Evolutionary conservation across 1,140 invertebrate species (phyloP), one percentile per base, ranked within the genome.

Genomic region (Trichomalopsis sarcophagae): DNA sequence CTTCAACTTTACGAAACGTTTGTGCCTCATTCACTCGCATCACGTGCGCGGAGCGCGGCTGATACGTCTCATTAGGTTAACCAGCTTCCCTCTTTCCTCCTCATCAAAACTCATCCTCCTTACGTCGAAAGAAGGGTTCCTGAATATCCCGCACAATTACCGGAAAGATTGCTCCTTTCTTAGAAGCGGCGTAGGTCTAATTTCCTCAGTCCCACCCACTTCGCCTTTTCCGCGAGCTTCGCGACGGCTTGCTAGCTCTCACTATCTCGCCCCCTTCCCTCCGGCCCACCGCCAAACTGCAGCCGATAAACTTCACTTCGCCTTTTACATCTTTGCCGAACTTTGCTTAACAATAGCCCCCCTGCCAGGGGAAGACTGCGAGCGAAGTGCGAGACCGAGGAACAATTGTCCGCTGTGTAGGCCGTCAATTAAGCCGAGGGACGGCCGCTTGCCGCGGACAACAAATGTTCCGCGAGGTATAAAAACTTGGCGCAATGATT

Each of bases 401-500:
- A 88, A 88, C 78, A 85, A 88, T 87, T 88, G 87, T 86, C 86
- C 86, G 68, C 47, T 74, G 80, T 76, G 84, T 85, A 86, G 83
- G 81, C 79, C 82, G 76, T 84, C 84, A 81, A 87, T 86, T 87
- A 84, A 80, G 68, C 14, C 17, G 84, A 47, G 55, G 40, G 82
- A 83, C 80, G 79, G 55, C 69, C 75, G 30, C 55, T 55, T 71
- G 44, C 77, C 66, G 30, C 74, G 50, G 87, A 87, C 84, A 86
- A 88, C 81, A 83, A 78, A 84, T 84, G 76, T 87, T 81, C 84
- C 47, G 73, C 80, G 40, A 62, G 71, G 79, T 79, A 85, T 76
- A 81, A 84, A 75, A 87, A 88, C 84, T 88, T 84, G 50, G 77
- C 62, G 62, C 73, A 77, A 87, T 87, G 87, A 89, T 87, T 89